Evolutionary conservation across 2,888 invertebrate genomes (phyloP).

Genomic region (Sarcophaga rosellei): DNA sequence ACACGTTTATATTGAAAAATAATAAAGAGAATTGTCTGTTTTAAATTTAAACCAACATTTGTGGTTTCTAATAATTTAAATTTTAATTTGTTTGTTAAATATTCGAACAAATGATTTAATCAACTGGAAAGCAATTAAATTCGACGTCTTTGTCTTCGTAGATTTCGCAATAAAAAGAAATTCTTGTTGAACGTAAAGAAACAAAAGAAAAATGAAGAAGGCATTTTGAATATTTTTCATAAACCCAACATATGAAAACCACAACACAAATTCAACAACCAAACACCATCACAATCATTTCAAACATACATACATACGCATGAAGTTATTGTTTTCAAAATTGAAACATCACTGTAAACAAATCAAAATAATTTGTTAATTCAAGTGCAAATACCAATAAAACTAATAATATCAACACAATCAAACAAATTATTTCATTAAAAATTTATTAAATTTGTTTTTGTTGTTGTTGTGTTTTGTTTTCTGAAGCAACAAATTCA

Average conservation of each 20-base stretch:
- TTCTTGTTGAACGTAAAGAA: too few species aligned
- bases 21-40: too few species aligned
- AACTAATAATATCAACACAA: background rate
- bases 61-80: constrained; percentile 19
- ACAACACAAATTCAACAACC: background rate
- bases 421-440: background rate
- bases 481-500: background rate
- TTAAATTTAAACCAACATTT: constrained; percentile 6
- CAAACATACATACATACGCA: too few species aligned
- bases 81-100: background rate
- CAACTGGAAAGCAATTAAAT: constrained; percentile 22
- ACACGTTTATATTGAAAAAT: constrained; percentile 23
- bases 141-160: too few species aligned
- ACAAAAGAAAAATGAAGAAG: background rate
- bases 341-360: background rate
- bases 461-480: too few species aligned
- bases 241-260: background rate
- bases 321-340: background rate
- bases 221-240: background rate
- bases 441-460: background rate
- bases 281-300: too few species aligned
- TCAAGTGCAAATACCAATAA: background rate
- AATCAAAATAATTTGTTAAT: background rate
- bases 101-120: background rate
- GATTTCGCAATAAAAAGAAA: too few species aligned